Base-by-base conservation (phyloP, 2,888 invertebrate species). In the Latrodectus hesperus region DNA sequence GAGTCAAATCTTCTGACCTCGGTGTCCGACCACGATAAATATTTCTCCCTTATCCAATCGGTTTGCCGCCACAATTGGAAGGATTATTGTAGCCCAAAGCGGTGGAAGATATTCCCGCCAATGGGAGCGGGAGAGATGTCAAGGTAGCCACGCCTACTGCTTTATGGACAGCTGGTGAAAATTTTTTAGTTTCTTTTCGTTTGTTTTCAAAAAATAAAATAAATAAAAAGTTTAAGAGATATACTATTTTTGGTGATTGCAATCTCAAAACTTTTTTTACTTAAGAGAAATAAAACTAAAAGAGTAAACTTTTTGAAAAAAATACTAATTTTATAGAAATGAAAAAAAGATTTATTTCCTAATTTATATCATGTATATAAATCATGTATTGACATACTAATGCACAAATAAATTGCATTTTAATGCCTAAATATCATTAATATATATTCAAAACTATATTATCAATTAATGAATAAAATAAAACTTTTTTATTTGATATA, bases 31-130 rank as follows among this genome's bases (percentile, higher is more conserved):
- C 55, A 52, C 86, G 81, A 87, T 87, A 87, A 87, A 87, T 87
- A 87, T 87, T 87, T 81, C 77, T 60, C 72, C 52, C 52, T 67
- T 72, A 76, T 72, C 86, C 86, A 87, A 87, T 87, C 86, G 86
- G 86, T 87, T 81, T 87, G 81, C 81, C 86, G 86, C 81, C 80
- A 76, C 86, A 71, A 75, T 81, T 81, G 76, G 81, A 84, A 84
- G 86, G 86, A 87, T 87, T 87, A 87, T 65, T 72, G 16, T 26
- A 74, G 68, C 81, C 71, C 81, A 76, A 87, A 76, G 71, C 80
- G 72, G 76, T 53, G 77, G 72, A 49, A 55, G 75, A 16, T 12
- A 16, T 17, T 2, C 6, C 72, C 26, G 26, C 86, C 86, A 87
- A 87, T 87, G 55, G 72, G 73, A 72, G 49, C 11, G 9, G 53